These are phyloP conservation scores for Germaria angustata DNA, from an alignment of 2,888 invertebrate genomes.

Conservation along the genomic window DNA sequence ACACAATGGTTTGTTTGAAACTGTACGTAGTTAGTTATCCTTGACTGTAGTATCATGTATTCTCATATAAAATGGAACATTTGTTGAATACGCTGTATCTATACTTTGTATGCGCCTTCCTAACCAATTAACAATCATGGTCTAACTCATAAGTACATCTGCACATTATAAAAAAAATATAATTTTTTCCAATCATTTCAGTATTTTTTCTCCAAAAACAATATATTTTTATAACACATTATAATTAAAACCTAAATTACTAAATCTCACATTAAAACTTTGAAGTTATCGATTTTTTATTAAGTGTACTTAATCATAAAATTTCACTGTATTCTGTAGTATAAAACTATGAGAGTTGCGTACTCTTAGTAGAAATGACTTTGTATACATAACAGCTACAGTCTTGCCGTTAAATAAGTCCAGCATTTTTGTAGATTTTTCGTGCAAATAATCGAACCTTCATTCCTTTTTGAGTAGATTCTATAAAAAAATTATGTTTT, in stretches of 20 bases:
- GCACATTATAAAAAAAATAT: not conserved
- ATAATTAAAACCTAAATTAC: not conserved
- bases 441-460: not conserved
- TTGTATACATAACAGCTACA: slow-evolving; percentile 60
- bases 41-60: slow-evolving; percentile 41
- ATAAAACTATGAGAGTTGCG: slow-evolving; percentile 52
- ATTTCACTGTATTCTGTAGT: slow-evolving; percentile 58
- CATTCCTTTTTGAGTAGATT: not conserved
- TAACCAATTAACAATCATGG: slow-evolving; percentile 58
- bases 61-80: slow-evolving; percentile 61
- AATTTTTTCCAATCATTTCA: not conserved
- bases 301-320: slow-evolving; percentile 48
- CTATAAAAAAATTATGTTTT: not conserved
- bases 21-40: slow-evolving; percentile 12
- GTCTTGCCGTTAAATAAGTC: slow-evolving; percentile 27
- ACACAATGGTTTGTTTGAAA: not conserved
- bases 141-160: not conserved
- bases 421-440: not conserved
- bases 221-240: not conserved
- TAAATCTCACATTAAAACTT: not conserved
- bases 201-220: not conserved
- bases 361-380: slow-evolving; percentile 54
- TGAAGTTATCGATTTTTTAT: slow-evolving; percentile 23
- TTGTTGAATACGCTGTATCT: slow-evolving; percentile 54
- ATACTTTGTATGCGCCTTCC: slow-evolving; percentile 58